A percentile compares a stretch with the other conserved stretches of the same genome.
Conservation (phyloP, 35 echinoderm and acorn worm genomes). For the Lytechinus variegatus region DNA sequence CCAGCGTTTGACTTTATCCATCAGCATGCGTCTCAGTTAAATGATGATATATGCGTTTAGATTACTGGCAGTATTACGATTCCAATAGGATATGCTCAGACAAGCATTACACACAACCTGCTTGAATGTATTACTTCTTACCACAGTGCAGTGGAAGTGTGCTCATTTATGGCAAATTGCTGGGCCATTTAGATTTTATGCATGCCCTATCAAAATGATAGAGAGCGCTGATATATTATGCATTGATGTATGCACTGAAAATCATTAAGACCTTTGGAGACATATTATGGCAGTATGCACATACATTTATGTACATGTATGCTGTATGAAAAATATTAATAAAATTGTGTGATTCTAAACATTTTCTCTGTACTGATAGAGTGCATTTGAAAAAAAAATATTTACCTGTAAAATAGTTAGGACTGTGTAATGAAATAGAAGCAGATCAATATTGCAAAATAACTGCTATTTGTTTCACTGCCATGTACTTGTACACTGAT, state of each 20-base stretch:
- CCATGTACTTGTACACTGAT: too few species aligned
- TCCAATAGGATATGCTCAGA: constrained; percentile 26
- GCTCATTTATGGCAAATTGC: neutral
- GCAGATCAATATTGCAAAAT: too few species aligned
- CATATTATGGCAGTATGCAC: too few species aligned
- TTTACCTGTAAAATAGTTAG: too few species aligned
- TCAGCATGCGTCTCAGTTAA: constrained; percentile 30
- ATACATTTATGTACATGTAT: too few species aligned
- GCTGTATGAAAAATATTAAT: too few species aligned
- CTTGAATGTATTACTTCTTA: neutral
- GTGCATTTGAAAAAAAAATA: too few species aligned
- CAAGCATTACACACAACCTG: constrained; percentile 9
- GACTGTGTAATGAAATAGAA: too few species aligned
- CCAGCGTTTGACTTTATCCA: constrained; percentile 24
- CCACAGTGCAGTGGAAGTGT: neutral
- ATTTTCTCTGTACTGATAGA: too few species aligned
- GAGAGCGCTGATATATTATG: neutral
- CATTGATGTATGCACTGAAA: neutral
- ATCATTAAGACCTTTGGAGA: neutral
- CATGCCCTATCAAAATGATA: neutral
- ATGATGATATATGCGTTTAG: constrained; percentile 34
- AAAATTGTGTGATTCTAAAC: too few species aligned
- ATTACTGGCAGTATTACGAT: constrained; percentile 32
- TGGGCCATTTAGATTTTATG: neutral
- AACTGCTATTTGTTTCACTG: too few species aligned